Evolutionary conservation across 2,113 vertebrate species (phyloP), one percentile per base, ranked within the genome.

Genomic region (Ceyx melanurus): DNA sequence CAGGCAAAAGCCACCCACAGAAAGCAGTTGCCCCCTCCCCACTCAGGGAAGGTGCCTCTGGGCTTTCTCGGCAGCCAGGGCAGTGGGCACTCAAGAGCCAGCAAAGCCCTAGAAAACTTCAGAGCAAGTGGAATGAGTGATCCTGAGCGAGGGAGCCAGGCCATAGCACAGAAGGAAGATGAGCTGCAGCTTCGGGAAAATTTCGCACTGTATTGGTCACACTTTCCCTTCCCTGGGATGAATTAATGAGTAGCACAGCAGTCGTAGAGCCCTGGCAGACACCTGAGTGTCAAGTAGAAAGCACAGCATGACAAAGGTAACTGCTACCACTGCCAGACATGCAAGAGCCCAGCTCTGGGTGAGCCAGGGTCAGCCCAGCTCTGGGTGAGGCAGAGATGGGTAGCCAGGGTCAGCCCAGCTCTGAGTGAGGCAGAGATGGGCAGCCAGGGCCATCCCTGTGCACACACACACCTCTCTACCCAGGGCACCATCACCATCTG

Each of bases 261-360:
- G 9, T 35, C 13, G 58, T 0, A 53, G 48, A 67, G 43, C 35
- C 33, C 13, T 8, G 29, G 31, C 65, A 84, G 61, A 31, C 23
- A 43, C 26, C 40, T 8, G 43, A 43, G 37, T 71, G 78, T 70
- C 1, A 1, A 37, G 31, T 2, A 31, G 26, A 22, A 75, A 33
- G 18, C 29, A n/a, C 0, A 0, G 1, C 64, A 43, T 0, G 3
- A 51, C 33, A 29, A n/a, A 50, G 31, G 5, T 3, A 8, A 2
- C 40, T 21, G 0, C 19, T 25, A 4, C 64, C 3, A 5, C 18
- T 28, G 51, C 12, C 5, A 2, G 31, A 25, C 4, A n/a, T 45
- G 2, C 28, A 58, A 51, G 10, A 68, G 64, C 60, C 65, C 21
- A 23, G 65, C 56, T 26, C 18, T 1, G 4, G 71, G 78, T 0